Evolutionary conservation across 2,113 vertebrate genomes (phyloP).

Genomic region (Neodon shergylaensis): DNA sequence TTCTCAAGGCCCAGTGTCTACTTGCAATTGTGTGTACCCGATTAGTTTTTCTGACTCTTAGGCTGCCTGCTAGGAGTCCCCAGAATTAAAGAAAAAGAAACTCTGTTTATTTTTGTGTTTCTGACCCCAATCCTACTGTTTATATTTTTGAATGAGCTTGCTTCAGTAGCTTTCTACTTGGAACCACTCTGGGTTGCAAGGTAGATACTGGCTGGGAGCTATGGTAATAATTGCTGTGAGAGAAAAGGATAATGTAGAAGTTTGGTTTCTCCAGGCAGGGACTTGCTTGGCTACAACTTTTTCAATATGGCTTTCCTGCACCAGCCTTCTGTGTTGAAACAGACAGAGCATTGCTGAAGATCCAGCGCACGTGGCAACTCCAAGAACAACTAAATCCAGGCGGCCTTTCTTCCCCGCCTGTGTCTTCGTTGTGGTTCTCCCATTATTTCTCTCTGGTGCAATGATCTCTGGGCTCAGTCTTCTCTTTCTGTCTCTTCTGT

Average conservation of each 20-base stretch:
- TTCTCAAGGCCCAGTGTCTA: background rate
- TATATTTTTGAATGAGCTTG: background rate
- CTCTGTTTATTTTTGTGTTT: background rate
- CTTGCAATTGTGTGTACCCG: background rate
- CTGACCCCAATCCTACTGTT: background rate
- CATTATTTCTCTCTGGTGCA: background rate
- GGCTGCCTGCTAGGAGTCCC: background rate
- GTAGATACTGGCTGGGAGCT: background rate
- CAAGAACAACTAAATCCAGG: background rate
- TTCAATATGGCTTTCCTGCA: background rate
- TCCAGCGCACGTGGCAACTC: background rate
- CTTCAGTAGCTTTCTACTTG: background rate
- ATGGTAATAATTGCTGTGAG: background rate
- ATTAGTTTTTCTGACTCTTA: background rate
- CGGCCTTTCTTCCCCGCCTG: too few species aligned
- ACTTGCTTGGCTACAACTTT: background rate
- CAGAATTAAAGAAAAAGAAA: background rate
- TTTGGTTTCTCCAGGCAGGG: background rate
- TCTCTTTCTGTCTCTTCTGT: background rate
- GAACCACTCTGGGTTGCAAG: background rate
- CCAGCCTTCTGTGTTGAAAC: background rate
- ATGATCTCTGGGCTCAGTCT: background rate
- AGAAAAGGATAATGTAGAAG: background rate
- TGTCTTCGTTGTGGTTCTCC: background rate
- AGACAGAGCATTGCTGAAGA: background rate